Conservation (phyloP, 2,888 invertebrate genomes). For the Abrostola tripartita region DNA sequence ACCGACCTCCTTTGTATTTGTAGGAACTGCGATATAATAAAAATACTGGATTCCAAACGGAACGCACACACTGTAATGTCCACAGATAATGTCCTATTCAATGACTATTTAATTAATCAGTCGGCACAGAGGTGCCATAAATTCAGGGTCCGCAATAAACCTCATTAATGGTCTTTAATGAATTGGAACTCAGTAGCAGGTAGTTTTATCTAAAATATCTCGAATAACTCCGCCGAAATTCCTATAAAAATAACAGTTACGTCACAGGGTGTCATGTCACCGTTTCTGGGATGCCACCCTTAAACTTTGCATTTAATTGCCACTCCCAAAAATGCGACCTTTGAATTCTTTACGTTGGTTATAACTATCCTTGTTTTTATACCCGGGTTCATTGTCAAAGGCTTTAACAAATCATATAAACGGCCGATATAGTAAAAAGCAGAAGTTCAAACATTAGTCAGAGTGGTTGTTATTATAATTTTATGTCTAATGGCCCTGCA, state of each 20-base stretch:
- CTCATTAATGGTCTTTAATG: constrained; percentile 83
- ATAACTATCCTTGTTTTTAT: constrained; percentile 23
- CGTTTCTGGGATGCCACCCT: constrained; percentile 61
- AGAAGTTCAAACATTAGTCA: constrained; percentile 54
- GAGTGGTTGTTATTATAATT: constrained; percentile 55
- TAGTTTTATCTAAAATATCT: constrained; percentile 77
- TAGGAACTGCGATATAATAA: constrained; percentile 53
- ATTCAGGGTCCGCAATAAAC: constrained; percentile 78
- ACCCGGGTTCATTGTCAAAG: constrained; percentile 1
- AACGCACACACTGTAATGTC: constrained; percentile 60
- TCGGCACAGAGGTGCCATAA: constrained; percentile 69
- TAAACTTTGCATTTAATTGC: constrained; percentile 77
- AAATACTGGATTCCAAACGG: constrained; percentile 58
- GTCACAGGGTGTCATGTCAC: constrained; percentile 61
- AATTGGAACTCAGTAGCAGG: constrained; percentile 84
- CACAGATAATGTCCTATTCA: constrained; percentile 70
- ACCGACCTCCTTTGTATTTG: constrained; percentile 49
- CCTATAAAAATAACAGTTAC: constrained; percentile 76
- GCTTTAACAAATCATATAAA: constrained; percentile 30
- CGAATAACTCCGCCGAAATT: constrained; percentile 66
- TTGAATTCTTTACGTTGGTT: constrained; percentile 53
- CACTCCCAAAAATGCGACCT: constrained; percentile 64
- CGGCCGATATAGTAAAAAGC: constrained; percentile 34
- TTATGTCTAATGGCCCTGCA: constrained; percentile 52
- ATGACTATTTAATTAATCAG: constrained; percentile 82